Base-by-base conservation (phyloP, 2,797 vertebrate species). In the Sebastiscus albofasciatus region DNA sequence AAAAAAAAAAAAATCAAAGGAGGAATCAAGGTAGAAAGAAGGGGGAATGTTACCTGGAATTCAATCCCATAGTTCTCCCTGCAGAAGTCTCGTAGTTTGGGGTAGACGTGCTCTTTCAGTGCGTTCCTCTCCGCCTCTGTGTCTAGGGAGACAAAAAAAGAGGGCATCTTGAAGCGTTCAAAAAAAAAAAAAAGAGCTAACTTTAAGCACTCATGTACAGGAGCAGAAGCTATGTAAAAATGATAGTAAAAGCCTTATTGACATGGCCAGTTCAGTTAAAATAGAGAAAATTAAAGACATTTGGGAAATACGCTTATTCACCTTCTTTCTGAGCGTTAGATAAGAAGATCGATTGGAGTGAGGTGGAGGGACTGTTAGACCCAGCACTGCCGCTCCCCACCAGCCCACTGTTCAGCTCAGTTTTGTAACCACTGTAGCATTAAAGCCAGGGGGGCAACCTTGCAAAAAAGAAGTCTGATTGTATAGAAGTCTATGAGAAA, bases 1-100 rank as follows among this genome's bases (percentile, higher is more conserved):
- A 24, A 70, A 8, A 20, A 12, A 49, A 2, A 42, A 66, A 4
- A 46, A 66, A 65, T 72, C 13, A 54, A 36, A 49, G 8, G 20
- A 6, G 16, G 9, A 39, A 24, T 3, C 8, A 54, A 75, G 33
- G 58, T 6, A 36, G 18, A 70, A 29, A 36, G 16, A 65, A 14
- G 49, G 13, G 6, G 27, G 11, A 73, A 24, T 16, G 12, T 94
- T 95, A 99, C 98, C 98, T 99, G 98, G 93, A 99, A 99, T 95
- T 99, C 98, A 92, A 99, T 96, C 67, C 98, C 98, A 90, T 99
- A 99, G 93, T 99, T 99, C 95, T 99, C 98, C 92, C 98, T 96
- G 96, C 98, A 99, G 96, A 99, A 99, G 95, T 99, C 98, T 85
- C 98, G 96, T 81, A 99, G 94, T 87, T 99, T 99, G 71, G 98